Percentiles rank a stretch among this genome's conserved stretches.
phyloP scores from a whole-genome alignment of 1,140 invertebrate genomes.

The Eurosta solidaginis region DNA sequence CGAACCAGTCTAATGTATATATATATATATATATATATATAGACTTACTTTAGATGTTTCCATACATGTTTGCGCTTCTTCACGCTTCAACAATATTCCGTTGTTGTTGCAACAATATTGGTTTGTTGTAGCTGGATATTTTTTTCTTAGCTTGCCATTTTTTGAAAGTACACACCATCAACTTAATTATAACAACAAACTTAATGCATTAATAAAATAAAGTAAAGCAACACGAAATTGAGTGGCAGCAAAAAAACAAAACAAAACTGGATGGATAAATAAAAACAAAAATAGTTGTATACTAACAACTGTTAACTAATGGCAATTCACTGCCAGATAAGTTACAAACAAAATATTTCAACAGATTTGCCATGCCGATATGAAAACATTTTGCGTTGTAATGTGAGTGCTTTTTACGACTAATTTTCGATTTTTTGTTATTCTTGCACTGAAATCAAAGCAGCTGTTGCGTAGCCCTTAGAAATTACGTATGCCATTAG shows the following conservation, averaged over 20 bases:
- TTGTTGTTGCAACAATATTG: background rate
- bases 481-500: too few relatives aligned
- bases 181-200: constrained; percentile 47
- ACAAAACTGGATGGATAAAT: background rate
- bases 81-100: background rate
- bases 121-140: too few relatives aligned
- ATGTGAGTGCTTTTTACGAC: too few relatives aligned
- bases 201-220: constrained; percentile 16
- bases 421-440: too few relatives aligned
- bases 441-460: too few relatives aligned
- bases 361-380: too few relatives aligned
- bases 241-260: background rate
- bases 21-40: background rate
- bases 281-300: background rate
- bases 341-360: too few relatives aligned
- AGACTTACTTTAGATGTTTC: background rate
- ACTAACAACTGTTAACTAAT: background rate
- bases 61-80: background rate
- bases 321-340: background rate
- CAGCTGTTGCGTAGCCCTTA: too few relatives aligned
- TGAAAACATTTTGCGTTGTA: too few relatives aligned
- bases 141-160: background rate
- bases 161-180: constrained; percentile 39
- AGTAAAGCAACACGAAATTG: background rate
- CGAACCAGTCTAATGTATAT: too few relatives aligned